Evolutionary conservation across 1,140 invertebrate species (phyloP).

Genomic region (Temnothorax nylanderi): DNA sequence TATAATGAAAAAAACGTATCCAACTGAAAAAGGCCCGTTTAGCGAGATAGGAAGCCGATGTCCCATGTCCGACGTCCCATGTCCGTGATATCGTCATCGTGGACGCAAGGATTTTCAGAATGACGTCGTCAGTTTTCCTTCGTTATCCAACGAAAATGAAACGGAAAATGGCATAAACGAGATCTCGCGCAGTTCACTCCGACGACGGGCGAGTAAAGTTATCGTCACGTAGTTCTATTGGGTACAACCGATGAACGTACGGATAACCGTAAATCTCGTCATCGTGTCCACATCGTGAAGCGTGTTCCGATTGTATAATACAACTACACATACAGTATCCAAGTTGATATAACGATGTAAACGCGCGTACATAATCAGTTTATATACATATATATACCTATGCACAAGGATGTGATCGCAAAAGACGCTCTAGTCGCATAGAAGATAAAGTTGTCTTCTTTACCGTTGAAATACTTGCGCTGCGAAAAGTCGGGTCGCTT

Average conservation of each 20-base stretch:
- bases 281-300: conserved; percentile 62
- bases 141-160: conserved; percentile 39
- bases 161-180: conserved; percentile 73
- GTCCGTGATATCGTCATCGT: too few species aligned
- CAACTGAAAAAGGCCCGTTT: too few species aligned
- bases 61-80: too few species aligned
- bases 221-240: conserved; percentile 25
- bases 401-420: conserved; percentile 67
- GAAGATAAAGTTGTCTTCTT: conserved; percentile 28
- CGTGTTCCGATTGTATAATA: conserved; percentile 68
- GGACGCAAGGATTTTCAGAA: too few species aligned
- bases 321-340: conserved; percentile 74
- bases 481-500: conserved; percentile 3
- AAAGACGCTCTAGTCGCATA: conserved; percentile 8
- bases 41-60: too few species aligned
- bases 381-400: conserved; percentile 76
- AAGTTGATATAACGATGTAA: conserved; percentile 74
- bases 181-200: conserved; percentile 63
- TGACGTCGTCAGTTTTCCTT: not conserved
- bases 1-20: too few species aligned
- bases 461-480: not conserved
- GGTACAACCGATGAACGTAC: conserved; percentile 31
- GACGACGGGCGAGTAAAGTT: conserved; percentile 20
- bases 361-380: conserved; percentile 70
- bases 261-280: conserved; percentile 56